Percentiles rank a stretch among this genome's conserved stretches.
phyloP scores from a whole-genome alignment of 2,113 vertebrate species.

The Ceuthmochares aereus region DNA sequence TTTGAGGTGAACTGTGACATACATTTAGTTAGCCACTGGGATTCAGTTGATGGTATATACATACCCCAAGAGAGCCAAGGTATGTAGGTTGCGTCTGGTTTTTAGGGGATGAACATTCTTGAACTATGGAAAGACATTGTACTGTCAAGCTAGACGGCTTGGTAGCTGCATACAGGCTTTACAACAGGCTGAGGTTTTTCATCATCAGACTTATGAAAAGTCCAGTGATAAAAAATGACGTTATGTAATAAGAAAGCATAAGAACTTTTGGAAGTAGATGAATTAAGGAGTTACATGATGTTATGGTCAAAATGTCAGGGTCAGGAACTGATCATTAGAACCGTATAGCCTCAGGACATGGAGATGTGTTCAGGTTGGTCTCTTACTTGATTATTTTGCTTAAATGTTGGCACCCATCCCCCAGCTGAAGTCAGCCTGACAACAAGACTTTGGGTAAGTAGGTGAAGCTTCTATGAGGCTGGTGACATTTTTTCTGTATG shows the following conservation, averaged over 20 bases:
- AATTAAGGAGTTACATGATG: neutral
- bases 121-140: neutral
- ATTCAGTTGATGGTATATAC: neutral
- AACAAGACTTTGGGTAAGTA: neutral
- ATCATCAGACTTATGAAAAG: neutral
- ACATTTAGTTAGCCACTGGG: neutral
- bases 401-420: neutral
- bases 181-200: neutral
- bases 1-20: neutral
- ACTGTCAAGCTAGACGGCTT: neutral
- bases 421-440: neutral
- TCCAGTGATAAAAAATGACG: neutral
- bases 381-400: neutral
- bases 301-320: neutral
- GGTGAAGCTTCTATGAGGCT: neutral
- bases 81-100: neutral
- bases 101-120: neutral
- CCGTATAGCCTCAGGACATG: accelerated
- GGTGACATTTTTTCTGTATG: neutral
- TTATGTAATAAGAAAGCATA: neutral
- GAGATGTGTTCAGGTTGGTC: accelerated
- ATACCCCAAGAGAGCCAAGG: neutral
- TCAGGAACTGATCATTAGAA: neutral
- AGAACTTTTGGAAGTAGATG: neutral
- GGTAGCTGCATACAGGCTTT: neutral